These are phyloP conservation scores for Gobio occitaniae DNA, from an alignment of 2,797 vertebrate species.

Conservation along the genomic window DNA sequence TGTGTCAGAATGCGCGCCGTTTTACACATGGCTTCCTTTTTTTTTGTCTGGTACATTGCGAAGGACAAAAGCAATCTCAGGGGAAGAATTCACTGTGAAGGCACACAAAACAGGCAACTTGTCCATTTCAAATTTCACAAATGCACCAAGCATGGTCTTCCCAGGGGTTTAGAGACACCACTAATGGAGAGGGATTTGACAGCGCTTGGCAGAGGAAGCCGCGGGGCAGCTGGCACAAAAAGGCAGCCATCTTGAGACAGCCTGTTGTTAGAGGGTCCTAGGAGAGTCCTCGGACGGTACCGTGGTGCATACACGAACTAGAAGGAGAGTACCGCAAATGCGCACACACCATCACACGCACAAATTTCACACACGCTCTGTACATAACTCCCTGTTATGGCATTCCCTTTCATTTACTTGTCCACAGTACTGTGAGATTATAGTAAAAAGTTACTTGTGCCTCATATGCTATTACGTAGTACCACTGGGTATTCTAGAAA, in stretches of 20 bases:
- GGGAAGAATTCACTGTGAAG: conserved; percentile 73
- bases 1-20: conserved; percentile 64
- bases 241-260: conserved; percentile 71
- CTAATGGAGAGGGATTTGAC: conserved; percentile 64
- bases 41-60: conserved; percentile 33
- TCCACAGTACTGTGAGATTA: conserved; percentile 63
- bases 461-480: conserved; percentile 63
- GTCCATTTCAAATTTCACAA: conserved; percentile 64
- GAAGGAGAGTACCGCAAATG: conserved; percentile 12
- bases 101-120: conserved; percentile 82
- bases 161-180: conserved; percentile 57
- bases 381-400: conserved; percentile 60
- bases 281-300: conserved; percentile 64
- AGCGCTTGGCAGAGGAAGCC: conserved; percentile 61
- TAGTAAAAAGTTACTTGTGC: conserved; percentile 70
- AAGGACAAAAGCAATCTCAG: conserved; percentile 55
- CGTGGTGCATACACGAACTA: conserved; percentile 56
- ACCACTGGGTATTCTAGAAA: conserved; percentile 59
- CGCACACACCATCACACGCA: neutral
- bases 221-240: conserved; percentile 62
- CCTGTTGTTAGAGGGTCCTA: conserved; percentile 61
- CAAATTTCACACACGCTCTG: conserved; percentile 56
- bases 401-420: conserved; percentile 59
- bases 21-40: conserved; percentile 58
- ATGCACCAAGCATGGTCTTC: conserved; percentile 55